Conservation (phyloP, 1,140 invertebrate species). For the Formica exsecta region DNA sequence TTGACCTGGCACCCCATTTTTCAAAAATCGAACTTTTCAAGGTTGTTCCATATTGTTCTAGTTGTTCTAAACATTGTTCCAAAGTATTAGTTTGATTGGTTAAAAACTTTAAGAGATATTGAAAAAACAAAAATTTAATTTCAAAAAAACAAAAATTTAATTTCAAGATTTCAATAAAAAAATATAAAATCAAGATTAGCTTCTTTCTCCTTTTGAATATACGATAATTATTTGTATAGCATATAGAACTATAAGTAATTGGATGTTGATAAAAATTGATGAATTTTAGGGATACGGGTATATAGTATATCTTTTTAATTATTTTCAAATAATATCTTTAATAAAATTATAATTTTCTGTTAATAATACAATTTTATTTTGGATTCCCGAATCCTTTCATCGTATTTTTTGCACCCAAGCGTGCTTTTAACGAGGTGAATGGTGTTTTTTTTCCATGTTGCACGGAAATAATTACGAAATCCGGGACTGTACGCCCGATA, state of each 20-base stretch:
- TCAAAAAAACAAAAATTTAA: too few relatives aligned
- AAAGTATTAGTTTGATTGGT: too few relatives aligned
- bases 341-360: slow-evolving; percentile 11
- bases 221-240: not conserved
- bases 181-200: too few relatives aligned
- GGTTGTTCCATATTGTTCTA: too few relatives aligned
- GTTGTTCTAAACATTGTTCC: too few relatives aligned
- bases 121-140: too few relatives aligned
- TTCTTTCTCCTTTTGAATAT: too few relatives aligned
- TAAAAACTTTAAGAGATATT: too few relatives aligned
- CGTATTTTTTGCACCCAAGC: not conserved
- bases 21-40: too few relatives aligned
- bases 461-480: slow-evolving; percentile 72
- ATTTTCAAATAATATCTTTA: slow-evolving; percentile 6
- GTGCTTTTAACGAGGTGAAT: slow-evolving; percentile 23
- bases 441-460: slow-evolving; percentile 24
- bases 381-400: not conserved
- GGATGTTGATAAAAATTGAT: not conserved
- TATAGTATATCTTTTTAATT: not conserved
- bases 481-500: slow-evolving; percentile 47
- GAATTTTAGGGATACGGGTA: not conserved
- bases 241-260: not conserved
- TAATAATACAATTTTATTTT: slow-evolving; percentile 13
- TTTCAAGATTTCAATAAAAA: too few relatives aligned
- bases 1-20: too few relatives aligned